Evolutionary conservation across 2,113 vertebrate genomes (phyloP).

Genomic region (Heterotis niloticus): DNA sequence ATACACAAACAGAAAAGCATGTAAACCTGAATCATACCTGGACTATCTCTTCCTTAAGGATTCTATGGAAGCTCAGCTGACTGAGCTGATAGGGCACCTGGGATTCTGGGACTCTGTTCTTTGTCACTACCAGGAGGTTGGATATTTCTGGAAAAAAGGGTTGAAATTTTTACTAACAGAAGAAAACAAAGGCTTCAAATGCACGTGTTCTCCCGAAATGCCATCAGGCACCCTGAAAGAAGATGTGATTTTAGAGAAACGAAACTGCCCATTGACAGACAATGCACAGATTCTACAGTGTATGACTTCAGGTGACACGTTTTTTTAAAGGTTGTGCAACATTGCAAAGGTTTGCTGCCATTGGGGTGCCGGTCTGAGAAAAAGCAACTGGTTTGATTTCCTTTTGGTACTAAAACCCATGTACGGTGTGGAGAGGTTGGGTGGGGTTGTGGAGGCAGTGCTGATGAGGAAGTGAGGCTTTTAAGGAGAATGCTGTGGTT

Average conservation of each 20-base stretch:
- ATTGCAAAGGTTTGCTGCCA: neutral
- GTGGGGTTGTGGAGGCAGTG: neutral
- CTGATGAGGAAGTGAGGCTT: neutral
- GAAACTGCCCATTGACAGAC: neutral
- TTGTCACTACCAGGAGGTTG: constrained; percentile 75
- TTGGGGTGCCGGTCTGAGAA: no score
- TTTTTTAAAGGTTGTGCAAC: neutral
- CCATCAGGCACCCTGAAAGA: neutral
- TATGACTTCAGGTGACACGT: neutral
- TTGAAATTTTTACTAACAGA: neutral
- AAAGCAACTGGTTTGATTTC: no score
- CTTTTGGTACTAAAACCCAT: no score
- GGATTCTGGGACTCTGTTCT: constrained; percentile 53
- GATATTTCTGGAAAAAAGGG: constrained; percentile 69
- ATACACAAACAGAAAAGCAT: neutral
- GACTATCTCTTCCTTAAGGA: constrained; percentile 72
- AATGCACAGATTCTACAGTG: neutral
- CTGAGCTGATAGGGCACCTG: constrained; percentile 57
- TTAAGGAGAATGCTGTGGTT: neutral
- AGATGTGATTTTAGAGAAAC: neutral
- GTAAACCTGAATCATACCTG: constrained; percentile 54
- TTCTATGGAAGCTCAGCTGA: constrained; percentile 74
- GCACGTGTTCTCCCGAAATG: neutral
- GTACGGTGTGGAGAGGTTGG: neutral
- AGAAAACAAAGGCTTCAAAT: neutral